These are phyloP conservation scores for Excalfactoria chinensis DNA, from an alignment of 2,113 vertebrate species.

Conservation along the genomic window DNA sequence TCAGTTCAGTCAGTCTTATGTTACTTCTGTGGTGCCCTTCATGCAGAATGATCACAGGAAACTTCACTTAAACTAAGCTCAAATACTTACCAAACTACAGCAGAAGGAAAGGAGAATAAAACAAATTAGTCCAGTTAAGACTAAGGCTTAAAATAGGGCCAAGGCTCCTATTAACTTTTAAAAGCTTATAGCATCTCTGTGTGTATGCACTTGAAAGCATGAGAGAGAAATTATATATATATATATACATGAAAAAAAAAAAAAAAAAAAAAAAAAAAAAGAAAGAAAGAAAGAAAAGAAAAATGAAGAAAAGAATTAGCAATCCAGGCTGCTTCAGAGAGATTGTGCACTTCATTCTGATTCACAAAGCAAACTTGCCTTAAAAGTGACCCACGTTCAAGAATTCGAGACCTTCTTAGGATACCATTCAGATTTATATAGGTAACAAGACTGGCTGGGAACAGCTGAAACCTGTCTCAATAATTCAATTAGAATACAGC, in stretches of 20 bases:
- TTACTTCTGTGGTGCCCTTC: slow-evolving; percentile 36
- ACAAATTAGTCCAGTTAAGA: slow-evolving; percentile 63
- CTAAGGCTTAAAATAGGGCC: slow-evolving; percentile 62
- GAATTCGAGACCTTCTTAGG: slow-evolving; percentile 7
- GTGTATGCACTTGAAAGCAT: neutral
- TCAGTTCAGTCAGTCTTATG: slow-evolving; percentile 40
- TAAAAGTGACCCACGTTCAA: slow-evolving; percentile 1
- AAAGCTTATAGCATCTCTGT: slow-evolving; percentile 58
- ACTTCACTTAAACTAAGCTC: slow-evolving; percentile 62
- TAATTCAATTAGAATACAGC: neutral
- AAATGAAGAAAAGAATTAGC: slow-evolving; percentile 59
- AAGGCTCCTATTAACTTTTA: slow-evolving; percentile 66
- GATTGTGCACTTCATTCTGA: slow-evolving; percentile 42
- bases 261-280: neutral
- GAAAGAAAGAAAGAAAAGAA: neutral
- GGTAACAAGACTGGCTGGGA: slow-evolving; percentile 19
- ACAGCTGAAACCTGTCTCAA: neutral
- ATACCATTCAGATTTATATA: slow-evolving; percentile 38
- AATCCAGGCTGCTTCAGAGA: slow-evolving; percentile 58
- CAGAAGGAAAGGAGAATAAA: slow-evolving; percentile 74
- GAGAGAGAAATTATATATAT: neutral
- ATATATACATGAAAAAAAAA: neutral
- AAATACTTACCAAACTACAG: slow-evolving; percentile 29
- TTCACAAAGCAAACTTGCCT: slow-evolving; percentile 56
- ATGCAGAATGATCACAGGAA: slow-evolving; percentile 54